Evolutionary conservation across 2,113 vertebrate genomes (phyloP), one percentile per base, ranked within the genome.

Genomic region (Ciconia maguari): DNA sequence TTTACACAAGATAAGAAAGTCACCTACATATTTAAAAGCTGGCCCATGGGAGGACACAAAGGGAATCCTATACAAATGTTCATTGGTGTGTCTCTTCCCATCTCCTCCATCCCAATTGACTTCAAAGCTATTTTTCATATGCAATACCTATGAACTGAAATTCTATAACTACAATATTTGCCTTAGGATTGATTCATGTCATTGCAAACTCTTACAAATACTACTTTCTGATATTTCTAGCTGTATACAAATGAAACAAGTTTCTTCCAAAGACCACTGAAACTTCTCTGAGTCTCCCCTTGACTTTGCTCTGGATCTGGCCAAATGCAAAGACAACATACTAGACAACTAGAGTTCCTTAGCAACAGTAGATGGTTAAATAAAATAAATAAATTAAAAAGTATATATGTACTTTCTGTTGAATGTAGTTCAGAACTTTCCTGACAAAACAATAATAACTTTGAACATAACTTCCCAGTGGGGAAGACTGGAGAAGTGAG

Each of bases 1-100:
- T 29, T 82, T 44, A 66, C 17, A 82, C 8, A 71, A 78, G 82
- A 70, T 44, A 72, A 88, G 19, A 46, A 62, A 71, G 5, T 26
- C 1, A 22, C 49, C 22, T 55, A n/a, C 4, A 26, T 90, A 48
- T 81, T 89, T 75, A 64, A 74, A 83, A 86, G 25, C 5, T 55
- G 20, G 3, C 4, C 75, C 25, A 57, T 19, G 13, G 25, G 55
- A 90, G 12, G 30, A 80, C 14, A 88, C 20, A 80, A 94, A 85
- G 19, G 21, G 16, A 74, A 51, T 22, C 29, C 34, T 57, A 48
- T 12, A 51, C 0, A 3, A 65, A 65, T 9, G 1, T 1, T 36
- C 25, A 44, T 10, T 36, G 38, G 12, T 25, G 7, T 51, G 4
- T 27, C 14, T 70, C 54, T 81, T 92, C 64, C 13, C 22, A 58